These are phyloP conservation scores for Miniopterus natalensis DNA, from an alignment of 2,113 vertebrate genomes.

Conservation along the genomic window DNA sequence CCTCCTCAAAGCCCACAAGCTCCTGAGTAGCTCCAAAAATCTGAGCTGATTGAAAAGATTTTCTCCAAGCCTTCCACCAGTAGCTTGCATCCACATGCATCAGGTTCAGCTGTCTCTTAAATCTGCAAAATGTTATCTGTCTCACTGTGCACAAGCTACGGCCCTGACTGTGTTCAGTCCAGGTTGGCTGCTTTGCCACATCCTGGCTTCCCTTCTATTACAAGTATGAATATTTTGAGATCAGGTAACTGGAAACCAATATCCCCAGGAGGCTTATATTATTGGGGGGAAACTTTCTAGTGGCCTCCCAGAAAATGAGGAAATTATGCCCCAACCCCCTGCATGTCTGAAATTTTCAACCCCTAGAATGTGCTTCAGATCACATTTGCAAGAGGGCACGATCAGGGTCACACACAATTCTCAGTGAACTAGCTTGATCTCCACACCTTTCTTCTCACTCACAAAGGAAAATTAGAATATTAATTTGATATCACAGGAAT, in stretches of 20 bases:
- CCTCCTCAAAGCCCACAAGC: constrained; percentile 50
- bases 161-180: constrained; percentile 35
- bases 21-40: constrained; percentile 23
- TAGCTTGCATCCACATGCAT: neutral
- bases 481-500: neutral
- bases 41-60: neutral
- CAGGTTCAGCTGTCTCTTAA: constrained; percentile 31
- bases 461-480: constrained; percentile 13
- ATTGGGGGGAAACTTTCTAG: neutral
- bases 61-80: neutral
- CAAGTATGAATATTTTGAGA: constrained; percentile 26
- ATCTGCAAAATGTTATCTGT: constrained; percentile 46
- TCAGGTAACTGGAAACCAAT: neutral
- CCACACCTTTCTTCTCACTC: neutral
- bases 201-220: neutral
- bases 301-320: neutral
- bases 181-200: neutral
- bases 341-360: neutral
- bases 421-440: neutral
- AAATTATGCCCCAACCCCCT: neutral
- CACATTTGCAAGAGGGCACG: neutral
- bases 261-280: neutral
- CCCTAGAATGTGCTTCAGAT: neutral
- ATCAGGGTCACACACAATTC: neutral
- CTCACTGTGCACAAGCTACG: neutral